Conservation (phyloP, 2,113 vertebrate genomes). For the Regulus satrapa region DNA sequence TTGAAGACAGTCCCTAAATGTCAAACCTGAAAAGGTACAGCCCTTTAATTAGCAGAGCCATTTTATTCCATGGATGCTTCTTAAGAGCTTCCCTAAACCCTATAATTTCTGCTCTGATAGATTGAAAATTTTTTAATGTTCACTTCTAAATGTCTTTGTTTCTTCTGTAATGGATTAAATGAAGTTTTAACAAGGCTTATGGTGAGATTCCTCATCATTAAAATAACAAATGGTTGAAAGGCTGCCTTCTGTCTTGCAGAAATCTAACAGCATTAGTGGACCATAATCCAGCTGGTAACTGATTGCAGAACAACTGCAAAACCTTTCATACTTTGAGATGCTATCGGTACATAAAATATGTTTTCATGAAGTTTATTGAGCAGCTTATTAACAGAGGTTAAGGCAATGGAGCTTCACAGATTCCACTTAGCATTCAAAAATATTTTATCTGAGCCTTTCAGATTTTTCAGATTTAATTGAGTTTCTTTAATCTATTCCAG, state of each 20-base stretch:
- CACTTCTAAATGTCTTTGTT: constrained; percentile 69
- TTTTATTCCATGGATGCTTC: constrained; percentile 29
- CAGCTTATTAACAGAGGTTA: constrained; percentile 47
- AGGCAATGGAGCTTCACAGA: constrained; percentile 19
- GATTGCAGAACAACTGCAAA: constrained; percentile 52
- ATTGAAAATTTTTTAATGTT: constrained; percentile 62
- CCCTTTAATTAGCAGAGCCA: constrained; percentile 22
- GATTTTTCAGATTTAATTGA: constrained; percentile 18
- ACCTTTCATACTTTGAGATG: constrained; percentile 37
- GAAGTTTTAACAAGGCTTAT: constrained; percentile 76
- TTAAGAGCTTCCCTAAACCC: constrained; percentile 38
- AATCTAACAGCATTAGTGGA: constrained; percentile 67
- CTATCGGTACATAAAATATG: constrained; percentile 28
- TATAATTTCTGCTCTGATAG: constrained; percentile 68
- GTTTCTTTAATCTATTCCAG: not conserved
- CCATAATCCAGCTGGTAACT: constrained; percentile 73
- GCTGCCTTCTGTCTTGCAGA: constrained; percentile 70
- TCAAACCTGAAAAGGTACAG: constrained; percentile 31
- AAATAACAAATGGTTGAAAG: constrained; percentile 76
- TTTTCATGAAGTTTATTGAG: constrained; percentile 54
- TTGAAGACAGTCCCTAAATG: constrained; percentile 33
- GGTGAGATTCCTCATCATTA: constrained; percentile 71
- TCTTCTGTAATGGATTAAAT: constrained; percentile 71
- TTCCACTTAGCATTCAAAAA: constrained; percentile 39
- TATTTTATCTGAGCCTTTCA: constrained; percentile 1